Evolutionary conservation across 2,113 vertebrate species (phyloP).

Genomic region (Corvus hawaiiensis): DNA sequence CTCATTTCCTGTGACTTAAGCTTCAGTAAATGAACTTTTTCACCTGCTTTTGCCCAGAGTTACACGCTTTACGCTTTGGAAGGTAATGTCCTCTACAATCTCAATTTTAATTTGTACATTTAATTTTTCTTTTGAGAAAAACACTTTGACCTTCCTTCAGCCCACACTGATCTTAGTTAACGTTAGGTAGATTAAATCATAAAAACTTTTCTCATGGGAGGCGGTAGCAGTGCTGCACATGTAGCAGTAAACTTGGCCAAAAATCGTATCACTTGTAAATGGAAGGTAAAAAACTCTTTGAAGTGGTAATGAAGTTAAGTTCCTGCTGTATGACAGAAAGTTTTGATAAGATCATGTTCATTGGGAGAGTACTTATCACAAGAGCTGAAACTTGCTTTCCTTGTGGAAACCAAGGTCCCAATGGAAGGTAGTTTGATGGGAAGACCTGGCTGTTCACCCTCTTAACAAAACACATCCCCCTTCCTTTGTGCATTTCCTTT

Average conservation of each 20-base stretch:
- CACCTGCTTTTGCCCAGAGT: neutral
- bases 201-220: neutral
- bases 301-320: slow-evolving; percentile 66
- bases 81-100: neutral
- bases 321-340: slow-evolving; percentile 64
- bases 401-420: slow-evolving; percentile 19
- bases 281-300: slow-evolving; percentile 58
- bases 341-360: slow-evolving; percentile 68
- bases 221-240: neutral
- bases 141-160: neutral
- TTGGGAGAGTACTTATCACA: slow-evolving; percentile 51
- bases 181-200: slow-evolving; percentile 1
- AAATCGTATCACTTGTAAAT: slow-evolving; percentile 15
- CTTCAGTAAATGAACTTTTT: neutral
- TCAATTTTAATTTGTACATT: neutral
- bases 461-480: neutral
- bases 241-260: neutral
- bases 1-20: neutral
- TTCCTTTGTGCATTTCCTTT: neutral
- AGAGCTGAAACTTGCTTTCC: neutral
- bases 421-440: neutral
- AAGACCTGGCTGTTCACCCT: neutral
- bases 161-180: neutral
- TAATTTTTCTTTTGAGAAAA: neutral
- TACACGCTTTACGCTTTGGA: neutral